Evolutionary conservation across 1,140 invertebrate genomes (phyloP), one percentile per base, ranked within the genome.

Genomic region (Whitmania pigra): DNA sequence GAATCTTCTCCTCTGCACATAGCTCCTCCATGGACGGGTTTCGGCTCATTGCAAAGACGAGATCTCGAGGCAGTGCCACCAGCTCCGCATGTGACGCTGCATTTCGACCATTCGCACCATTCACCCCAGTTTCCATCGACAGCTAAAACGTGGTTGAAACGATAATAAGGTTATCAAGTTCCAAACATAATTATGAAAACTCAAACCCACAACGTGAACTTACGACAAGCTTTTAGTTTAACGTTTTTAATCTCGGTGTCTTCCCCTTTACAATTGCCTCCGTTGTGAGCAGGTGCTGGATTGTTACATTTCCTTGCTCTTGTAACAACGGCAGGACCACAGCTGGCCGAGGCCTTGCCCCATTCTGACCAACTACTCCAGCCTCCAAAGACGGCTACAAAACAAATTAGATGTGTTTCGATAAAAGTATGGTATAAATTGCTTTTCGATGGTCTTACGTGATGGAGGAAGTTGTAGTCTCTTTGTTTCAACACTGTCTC

Each of bases 71-170:
- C 31, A 68, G n/a, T 29, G 36, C 67, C 67, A 29, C 67, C 67
- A 1, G 40, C 29, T 29, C 92, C 93, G 79, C 93, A 97, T 0
- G 89, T 89, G 0, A 90, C 89, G 75, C 88, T 91, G 83, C 93
- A 97, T 4, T 89, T 85, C 15, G 90, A 88, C 92, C 92, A 96
- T 87, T 49, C 88, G 86, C 20, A 87, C 84, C 60, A 89, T 0
- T 63, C 70, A 31, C 68, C 69, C 77, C 77, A 79, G 9, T 74
- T 73, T 5, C 78, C 79, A 71, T 79, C 76, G 72, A 79, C 78
- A n/a, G 67, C 67, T 68, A 36, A n/a, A 36, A 3, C 0, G 9
- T 49, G 43, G 43, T 49, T 5, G 9, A 3, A 11, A 49, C 31
- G 31, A 6, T 36, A 36, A 36, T n/a, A 36, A 36, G 31, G 6